These are phyloP conservation scores for Cyclargus thomasi DNA, from an alignment of 1,140 invertebrate species.

Conservation along the genomic window DNA sequence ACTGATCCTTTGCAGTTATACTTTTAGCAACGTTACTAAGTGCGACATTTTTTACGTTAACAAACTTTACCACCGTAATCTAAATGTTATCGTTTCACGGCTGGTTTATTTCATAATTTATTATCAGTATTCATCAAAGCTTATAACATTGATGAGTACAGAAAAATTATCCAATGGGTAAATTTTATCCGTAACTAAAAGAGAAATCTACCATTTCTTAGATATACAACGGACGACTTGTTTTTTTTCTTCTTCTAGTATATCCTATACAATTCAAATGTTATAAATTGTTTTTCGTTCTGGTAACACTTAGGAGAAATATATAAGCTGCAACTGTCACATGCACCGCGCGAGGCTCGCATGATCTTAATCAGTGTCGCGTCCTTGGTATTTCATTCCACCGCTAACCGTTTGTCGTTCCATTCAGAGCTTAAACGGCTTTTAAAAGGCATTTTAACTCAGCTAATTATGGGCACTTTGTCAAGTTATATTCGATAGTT, in stretches of 20 bases:
- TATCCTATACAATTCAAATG: background rate
- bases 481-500: too few relatives aligned
- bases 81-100: too few relatives aligned
- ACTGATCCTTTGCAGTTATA: background rate
- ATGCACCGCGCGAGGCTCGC: background rate
- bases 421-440: background rate
- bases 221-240: too few relatives aligned
- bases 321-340: slow-evolving; percentile 14
- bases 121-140: too few relatives aligned
- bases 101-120: too few relatives aligned
- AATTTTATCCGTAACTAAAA: too few relatives aligned
- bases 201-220: too few relatives aligned
- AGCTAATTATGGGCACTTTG: background rate
- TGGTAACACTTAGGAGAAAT: too few relatives aligned
- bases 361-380: slow-evolving; percentile 13
- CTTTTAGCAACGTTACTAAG: background rate
- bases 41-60: background rate
- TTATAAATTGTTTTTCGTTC: slow-evolving; percentile 18
- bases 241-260: too few relatives aligned
- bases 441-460: background rate
- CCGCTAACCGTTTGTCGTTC: background rate
- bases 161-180: too few relatives aligned
- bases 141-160: too few relatives aligned
- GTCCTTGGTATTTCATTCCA: slow-evolving; percentile 4
- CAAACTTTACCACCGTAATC: background rate